These are phyloP conservation scores for Catharus fuscescens DNA, from an alignment of 2,113 vertebrate species.

Conservation along the genomic window DNA sequence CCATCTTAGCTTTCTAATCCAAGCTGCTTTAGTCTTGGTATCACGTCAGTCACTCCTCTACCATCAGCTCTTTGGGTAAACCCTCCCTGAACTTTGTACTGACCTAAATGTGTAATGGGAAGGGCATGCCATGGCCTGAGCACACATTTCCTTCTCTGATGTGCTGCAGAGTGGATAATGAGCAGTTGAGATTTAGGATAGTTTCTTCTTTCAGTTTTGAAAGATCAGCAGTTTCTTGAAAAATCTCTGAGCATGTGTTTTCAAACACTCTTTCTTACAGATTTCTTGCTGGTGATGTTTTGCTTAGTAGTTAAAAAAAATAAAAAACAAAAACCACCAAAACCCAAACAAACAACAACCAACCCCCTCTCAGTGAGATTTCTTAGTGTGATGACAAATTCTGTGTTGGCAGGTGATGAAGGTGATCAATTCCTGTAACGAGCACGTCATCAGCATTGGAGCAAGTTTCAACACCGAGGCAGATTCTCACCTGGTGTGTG, in stretches of 20 bases:
- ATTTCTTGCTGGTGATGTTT: not conserved
- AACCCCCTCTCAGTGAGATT: not conserved
- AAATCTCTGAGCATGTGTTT: not conserved
- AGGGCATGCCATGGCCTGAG: not conserved
- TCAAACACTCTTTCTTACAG: not conserved
- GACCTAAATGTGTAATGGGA: too few species aligned
- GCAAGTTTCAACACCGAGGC: conserved; percentile 88
- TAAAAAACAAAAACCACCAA: not conserved
- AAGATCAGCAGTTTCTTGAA: not conserved
- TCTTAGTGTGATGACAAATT: not conserved
- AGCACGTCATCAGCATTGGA: conserved; percentile 93
- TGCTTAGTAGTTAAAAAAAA: not conserved
- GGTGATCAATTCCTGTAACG: conserved; percentile 87
- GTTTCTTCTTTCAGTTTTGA: too few species aligned
- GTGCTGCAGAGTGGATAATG: not conserved
- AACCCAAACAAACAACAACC: not conserved
- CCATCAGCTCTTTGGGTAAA: not conserved
- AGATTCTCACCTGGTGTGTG: conserved; percentile 92
- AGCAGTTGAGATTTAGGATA: not conserved
- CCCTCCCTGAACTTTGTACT: not conserved
- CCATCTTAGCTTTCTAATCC: not conserved
- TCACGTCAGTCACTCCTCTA: not conserved
- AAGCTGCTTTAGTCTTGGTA: not conserved
- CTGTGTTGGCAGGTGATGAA: conserved; percentile 84
- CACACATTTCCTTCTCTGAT: not conserved